Evolutionary conservation across 2,797 vertebrate species (phyloP).

Genomic region (Falco naumanni): DNA sequence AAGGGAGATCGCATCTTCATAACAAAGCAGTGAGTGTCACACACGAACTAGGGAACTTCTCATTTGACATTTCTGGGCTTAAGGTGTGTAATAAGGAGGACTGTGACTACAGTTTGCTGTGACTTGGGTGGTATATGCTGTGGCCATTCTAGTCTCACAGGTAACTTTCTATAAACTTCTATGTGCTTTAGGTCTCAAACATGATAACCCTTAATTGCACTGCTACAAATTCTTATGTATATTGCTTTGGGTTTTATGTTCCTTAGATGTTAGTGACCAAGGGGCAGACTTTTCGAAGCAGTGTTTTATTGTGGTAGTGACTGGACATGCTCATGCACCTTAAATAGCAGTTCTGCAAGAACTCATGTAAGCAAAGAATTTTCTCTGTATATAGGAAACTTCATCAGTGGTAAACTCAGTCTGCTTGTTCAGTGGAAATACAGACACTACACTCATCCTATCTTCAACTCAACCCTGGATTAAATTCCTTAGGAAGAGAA

Average conservation of each 20-base stretch:
- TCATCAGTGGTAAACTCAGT: not conserved
- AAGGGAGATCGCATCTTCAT: not conserved
- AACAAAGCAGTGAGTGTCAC: not conserved
- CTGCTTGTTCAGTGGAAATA: not conserved
- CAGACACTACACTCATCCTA: not conserved
- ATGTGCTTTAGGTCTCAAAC: not conserved
- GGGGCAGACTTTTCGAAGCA: not conserved
- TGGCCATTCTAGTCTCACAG: not conserved
- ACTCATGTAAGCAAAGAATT: not conserved
- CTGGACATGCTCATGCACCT: not conserved
- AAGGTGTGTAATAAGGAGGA: not conserved
- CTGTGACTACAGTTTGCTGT: not conserved
- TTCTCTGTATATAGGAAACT: not conserved
- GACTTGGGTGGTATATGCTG: not conserved
- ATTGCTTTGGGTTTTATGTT: not conserved
- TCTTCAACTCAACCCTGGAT: not conserved
- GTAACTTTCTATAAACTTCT: not conserved
- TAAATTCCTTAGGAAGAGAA: not conserved
- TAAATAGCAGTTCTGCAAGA: not conserved
- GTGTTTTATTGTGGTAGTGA: not conserved
- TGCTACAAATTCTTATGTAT: not conserved
- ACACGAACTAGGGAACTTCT: not conserved
- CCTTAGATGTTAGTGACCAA: not conserved
- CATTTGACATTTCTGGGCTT: not conserved
- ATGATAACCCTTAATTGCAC: not conserved